Evolutionary conservation across 2,113 vertebrate species (phyloP), one percentile per base, ranked within the genome.

Genomic region (Setophaga petechia): DNA sequence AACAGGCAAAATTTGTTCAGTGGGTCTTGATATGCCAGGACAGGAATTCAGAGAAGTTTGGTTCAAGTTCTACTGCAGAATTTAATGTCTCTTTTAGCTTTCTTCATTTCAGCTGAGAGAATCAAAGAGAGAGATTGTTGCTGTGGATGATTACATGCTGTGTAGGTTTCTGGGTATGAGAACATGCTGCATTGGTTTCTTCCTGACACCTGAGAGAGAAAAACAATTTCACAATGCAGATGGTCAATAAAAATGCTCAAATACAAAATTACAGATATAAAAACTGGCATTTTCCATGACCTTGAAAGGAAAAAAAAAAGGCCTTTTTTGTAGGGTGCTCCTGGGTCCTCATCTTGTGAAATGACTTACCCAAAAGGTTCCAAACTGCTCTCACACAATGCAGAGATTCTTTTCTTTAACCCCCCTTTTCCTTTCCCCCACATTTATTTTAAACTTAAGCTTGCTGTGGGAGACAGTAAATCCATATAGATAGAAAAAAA

Each of bases 241-340:
- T 87, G 87, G 84, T 92, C 73, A 84, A 51, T 80, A 63, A 91
- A 81, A 94, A 72, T 72, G 52, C 73, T 87, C 69, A 87, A 89
- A 55, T 49, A 54, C 37, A 41, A 84, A 89, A 65, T 67, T 46
- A n/a, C 6, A 25, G 51, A 23, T 54, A n/a, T 19, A 69, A 86
- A 90, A 57, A 0, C 20, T 18, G 23, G 11, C 10, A 39, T 62
- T 87, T 84, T 51, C 21, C 16, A 6, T 47, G 5, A 6, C 63
- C 5, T 18, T 43, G 20, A 37, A 51, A 9, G 13, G 13, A 1
- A 7, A 31, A 24, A 46, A 37, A 27, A 24, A 15, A 46, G 6
- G 1, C 15, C 11, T 80, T 73, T 84, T 47, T 84, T 81, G 18
- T n/a, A 25, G 35, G 41, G 37, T 58, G 6, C 18, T 86, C 17